Evolutionary conservation across 2,113 vertebrate genomes (phyloP), one percentile per base, ranked within the genome.

Genomic region (Lepus timidus): DNA sequence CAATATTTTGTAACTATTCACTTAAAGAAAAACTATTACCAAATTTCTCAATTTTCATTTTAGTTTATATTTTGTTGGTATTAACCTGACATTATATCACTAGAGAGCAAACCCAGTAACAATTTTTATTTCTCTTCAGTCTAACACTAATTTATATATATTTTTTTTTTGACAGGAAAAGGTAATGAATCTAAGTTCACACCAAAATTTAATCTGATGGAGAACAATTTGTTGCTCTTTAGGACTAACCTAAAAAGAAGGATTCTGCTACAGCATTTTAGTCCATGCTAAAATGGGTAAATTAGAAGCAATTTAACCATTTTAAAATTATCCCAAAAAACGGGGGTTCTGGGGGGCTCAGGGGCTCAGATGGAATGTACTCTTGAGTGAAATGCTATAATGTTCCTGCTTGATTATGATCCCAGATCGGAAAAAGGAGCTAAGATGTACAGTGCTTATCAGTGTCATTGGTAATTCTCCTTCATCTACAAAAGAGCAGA

Each of bases 311-410:
- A 88, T 71, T 86, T 82, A 58, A 7, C 31, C 29, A 65, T 44
- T 61, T 51, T 94, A 55, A 96, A 94, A 88, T 78, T 68, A 55
- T 52, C 17, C 36, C 36, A 83, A 76, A 31, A 8, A 93, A 92
- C 85, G 62, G 61, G 78, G 27, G 7, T 64, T 73, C 13, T 36
- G 14, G 19, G n/a, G 29, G 14, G 2, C 31, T 78, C n/a, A 9
- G 29, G 20, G 33, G 8, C 22, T 88, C 67, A 31, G 29, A 62
- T 11, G 19, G 31, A 87, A 52, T 39, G n/a, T 31, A 8, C 19
- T 91, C 82, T 62, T 82, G n/a, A 39, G 49, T 6, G 7, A 29
- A 44, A 64, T 31, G 75, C 52, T 36, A 16, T 33, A 55, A 52
- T 61, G 68, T 1, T 6, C n/a, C 71, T 51, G 25, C 55, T 89